These are phyloP conservation scores for Pomacea maculata DNA, from an alignment of 1,140 invertebrate genomes.

Conservation along the genomic window DNA sequence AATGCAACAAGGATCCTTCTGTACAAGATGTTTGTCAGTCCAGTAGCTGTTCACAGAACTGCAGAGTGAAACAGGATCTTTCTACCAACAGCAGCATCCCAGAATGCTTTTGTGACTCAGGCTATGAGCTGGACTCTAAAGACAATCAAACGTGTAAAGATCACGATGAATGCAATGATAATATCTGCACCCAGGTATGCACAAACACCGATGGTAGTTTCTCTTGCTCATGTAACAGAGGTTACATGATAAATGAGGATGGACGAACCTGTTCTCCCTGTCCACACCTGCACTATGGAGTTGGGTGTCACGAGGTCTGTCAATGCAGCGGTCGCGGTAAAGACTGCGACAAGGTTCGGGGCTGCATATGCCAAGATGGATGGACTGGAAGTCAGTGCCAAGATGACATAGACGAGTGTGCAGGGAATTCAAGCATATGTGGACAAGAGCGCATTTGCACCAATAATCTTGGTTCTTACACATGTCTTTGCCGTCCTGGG, in stretches of 20 bases:
- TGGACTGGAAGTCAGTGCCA: conserved; percentile 42
- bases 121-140: not conserved
- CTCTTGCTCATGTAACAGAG: conserved; percentile 31
- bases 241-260: conserved; percentile 31
- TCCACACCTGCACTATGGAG: conserved; percentile 28
- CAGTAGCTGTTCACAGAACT: not conserved
- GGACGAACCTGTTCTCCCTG: conserved; percentile 5
- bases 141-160: conserved; percentile 15
- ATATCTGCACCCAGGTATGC: conserved; percentile 33
- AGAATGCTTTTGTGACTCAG: not conserved
- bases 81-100: not conserved
- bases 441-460: conserved; percentile 22
- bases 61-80: not conserved
- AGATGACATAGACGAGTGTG: conserved; percentile 39
- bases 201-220: conserved; percentile 38
- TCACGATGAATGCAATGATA: conserved; percentile 8
- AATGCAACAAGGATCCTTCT: not conserved
- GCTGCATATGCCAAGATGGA: conserved; percentile 38
- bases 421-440: not conserved
- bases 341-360: conserved; percentile 21
- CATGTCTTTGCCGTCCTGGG: conserved; percentile 35
- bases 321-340: conserved; percentile 19
- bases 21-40: not conserved
- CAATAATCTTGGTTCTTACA: conserved; percentile 37
- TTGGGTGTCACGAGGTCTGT: conserved; percentile 30